These are phyloP conservation scores for Bombyx huttoni DNA, from an alignment of 2,888 invertebrate genomes.

Conservation along the genomic window DNA sequence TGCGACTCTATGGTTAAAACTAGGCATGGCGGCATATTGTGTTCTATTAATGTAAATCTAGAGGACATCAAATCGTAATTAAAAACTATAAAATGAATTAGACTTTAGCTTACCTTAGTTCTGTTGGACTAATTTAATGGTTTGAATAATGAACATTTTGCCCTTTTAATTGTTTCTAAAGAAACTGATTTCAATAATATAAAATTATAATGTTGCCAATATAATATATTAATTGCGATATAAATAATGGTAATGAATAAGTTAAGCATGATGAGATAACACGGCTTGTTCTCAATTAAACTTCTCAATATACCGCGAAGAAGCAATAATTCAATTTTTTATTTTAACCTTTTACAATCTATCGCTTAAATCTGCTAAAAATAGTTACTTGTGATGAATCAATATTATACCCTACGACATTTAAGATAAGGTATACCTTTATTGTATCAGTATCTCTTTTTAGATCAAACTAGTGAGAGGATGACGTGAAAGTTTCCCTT, in stretches of 20 bases:
- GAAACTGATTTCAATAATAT: too few relatives aligned
- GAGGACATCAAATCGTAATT: too few relatives aligned
- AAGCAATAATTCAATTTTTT: not conserved
- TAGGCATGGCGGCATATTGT: too few relatives aligned
- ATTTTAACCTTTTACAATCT: not conserved
- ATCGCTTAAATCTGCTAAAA: not conserved
- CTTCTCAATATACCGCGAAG: not conserved
- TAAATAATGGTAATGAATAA: not conserved
- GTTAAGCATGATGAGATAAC: not conserved
- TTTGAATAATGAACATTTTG: too few relatives aligned
- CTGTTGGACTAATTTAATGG: too few relatives aligned
- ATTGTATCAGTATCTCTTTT: not conserved
- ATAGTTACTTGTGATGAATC: not conserved
- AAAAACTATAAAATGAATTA: too few relatives aligned
- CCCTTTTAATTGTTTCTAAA: too few relatives aligned
- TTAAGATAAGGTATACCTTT: not conserved
- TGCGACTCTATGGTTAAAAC: too few relatives aligned
- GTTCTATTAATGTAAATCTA: too few relatives aligned
- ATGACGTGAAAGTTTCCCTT: conserved; percentile 10
- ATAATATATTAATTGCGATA: too few relatives aligned
- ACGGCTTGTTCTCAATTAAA: not conserved
- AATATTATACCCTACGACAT: not conserved
- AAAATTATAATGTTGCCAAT: too few relatives aligned
- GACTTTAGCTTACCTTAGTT: too few relatives aligned
- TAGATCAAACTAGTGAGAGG: conserved; percentile 15